Percentiles rank a stretch among this genome's conserved stretches.
Conservation (phyloP, 2,113 vertebrate genomes). For the Cyprinodon brontotheroides region DNA sequence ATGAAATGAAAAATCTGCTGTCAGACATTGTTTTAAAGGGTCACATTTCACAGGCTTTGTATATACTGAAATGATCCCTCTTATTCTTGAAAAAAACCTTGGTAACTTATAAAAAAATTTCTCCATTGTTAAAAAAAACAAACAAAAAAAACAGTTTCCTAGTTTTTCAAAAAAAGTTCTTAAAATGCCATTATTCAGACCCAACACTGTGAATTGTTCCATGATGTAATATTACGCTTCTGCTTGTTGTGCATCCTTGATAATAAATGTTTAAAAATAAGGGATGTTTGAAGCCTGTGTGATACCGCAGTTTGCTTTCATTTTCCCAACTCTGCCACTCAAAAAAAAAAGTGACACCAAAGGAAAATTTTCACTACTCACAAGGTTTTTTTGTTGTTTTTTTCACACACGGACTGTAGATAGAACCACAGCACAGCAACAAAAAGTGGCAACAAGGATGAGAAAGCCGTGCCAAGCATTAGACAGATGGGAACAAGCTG, state of each 20-base stretch:
- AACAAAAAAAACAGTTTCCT: not conserved
- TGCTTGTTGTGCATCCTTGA: constrained; percentile 57
- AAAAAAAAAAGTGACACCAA: constrained; percentile 63
- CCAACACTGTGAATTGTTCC: no score
- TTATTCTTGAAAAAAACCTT: no score
- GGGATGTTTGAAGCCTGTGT: constrained; percentile 67
- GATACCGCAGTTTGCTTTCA: constrained; percentile 69
- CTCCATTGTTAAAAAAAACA: no score
- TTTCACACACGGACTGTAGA: constrained; percentile 4
- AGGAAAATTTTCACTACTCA: constrained; percentile 54
- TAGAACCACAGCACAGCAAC: constrained; percentile 36
- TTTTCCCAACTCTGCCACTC: constrained; percentile 66
- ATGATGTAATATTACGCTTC: not conserved
- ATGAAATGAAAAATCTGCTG: no score
- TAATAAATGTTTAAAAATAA: constrained; percentile 61
- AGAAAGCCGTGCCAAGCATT: constrained; percentile 48
- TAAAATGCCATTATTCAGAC: not conserved
- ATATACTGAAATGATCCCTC: no score
- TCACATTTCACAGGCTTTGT: no score
- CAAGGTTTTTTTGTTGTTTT: constrained; percentile 48
- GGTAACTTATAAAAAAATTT: no score
- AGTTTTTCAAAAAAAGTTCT: not conserved
- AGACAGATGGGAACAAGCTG: constrained; percentile 44
- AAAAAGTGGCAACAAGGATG: constrained; percentile 19
- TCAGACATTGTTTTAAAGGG: no score